These are phyloP conservation scores for Chymomyza fuscimana DNA, from an alignment of 2,888 invertebrate genomes.

Conservation along the genomic window DNA sequence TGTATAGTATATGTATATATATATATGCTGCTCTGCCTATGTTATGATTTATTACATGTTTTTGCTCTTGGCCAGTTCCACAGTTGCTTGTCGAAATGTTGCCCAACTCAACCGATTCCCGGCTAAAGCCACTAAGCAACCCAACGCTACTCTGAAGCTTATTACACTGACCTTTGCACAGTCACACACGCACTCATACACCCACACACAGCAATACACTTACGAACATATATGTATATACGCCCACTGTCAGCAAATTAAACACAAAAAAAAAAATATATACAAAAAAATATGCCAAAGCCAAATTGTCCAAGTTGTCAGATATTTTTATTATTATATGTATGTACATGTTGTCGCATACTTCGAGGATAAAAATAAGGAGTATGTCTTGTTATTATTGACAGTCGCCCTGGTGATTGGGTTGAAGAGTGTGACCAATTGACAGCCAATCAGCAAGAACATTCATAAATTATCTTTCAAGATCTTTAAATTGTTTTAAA, in stretches of 20 bases:
- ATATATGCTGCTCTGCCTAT: conserved; percentile 56
- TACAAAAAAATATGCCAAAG: no score
- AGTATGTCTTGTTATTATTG: background rate
- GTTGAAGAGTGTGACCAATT: background rate
- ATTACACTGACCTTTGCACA: conserved; percentile 61
- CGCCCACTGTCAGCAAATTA: background rate
- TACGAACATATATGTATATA: no score
- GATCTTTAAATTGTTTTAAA: no score
- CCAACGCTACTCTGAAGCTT: conserved; percentile 33
- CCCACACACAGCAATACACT: no score
- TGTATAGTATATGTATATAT: conserved; percentile 2
- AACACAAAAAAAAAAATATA: background rate
- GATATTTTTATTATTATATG: no score
- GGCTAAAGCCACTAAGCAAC: background rate
- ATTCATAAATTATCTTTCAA: background rate
- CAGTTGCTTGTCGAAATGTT: background rate
- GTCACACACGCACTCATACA: conserved; percentile 3
- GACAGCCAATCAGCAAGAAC: background rate
- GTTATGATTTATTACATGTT: conserved; percentile 70
- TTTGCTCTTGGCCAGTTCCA: conserved; percentile 26
- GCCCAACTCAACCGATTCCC: conserved; percentile 6
- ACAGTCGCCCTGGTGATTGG: background rate
- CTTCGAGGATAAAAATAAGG: background rate
- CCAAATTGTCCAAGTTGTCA: no score
- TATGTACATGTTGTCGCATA: background rate